A percentile compares a stretch with the other conserved stretches of the same genome.
Conservation (phyloP, 2,113 vertebrate genomes). For the Chaetops frenatus region DNA sequence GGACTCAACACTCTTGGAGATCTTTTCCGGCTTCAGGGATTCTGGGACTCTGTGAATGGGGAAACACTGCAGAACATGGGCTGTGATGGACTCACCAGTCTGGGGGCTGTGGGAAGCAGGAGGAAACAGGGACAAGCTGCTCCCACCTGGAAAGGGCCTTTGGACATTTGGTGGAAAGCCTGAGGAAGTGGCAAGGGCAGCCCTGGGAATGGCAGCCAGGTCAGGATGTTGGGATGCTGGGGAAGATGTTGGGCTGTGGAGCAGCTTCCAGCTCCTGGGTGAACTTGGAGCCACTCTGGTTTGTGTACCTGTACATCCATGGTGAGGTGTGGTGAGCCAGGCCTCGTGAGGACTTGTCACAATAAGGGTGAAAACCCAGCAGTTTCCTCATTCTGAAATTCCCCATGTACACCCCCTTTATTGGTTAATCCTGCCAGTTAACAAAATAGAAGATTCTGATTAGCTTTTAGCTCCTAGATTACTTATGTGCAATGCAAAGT, state of each 20-base stretch:
- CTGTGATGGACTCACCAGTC: accelerated
- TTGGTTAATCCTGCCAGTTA: slow-evolving; percentile 15
- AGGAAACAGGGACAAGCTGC: too few species aligned
- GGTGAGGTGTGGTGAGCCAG: accelerated
- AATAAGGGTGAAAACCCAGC: neutral
- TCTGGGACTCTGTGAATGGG: neutral
- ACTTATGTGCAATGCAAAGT: neutral
- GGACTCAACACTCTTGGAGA: neutral
- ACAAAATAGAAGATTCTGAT: neutral
- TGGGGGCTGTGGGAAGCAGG: neutral
- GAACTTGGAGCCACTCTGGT: accelerated
- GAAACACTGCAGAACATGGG: accelerated
- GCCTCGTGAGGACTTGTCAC: neutral
- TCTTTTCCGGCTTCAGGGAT: neutral
- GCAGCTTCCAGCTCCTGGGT: neutral
- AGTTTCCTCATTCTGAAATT: neutral
- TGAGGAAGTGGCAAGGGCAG: neutral
- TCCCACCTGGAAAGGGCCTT: neutral
- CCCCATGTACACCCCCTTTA: neutral
- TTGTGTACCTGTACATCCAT: accelerated
- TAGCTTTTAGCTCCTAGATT: neutral
- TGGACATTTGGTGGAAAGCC: neutral
- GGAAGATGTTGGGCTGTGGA: neutral
- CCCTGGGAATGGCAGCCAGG: neutral
- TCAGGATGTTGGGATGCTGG: accelerated